Evolutionary conservation across 2,797 vertebrate species (phyloP), one percentile per base, ranked within the genome.

Genomic region (Acipenser ruthenus): DNA sequence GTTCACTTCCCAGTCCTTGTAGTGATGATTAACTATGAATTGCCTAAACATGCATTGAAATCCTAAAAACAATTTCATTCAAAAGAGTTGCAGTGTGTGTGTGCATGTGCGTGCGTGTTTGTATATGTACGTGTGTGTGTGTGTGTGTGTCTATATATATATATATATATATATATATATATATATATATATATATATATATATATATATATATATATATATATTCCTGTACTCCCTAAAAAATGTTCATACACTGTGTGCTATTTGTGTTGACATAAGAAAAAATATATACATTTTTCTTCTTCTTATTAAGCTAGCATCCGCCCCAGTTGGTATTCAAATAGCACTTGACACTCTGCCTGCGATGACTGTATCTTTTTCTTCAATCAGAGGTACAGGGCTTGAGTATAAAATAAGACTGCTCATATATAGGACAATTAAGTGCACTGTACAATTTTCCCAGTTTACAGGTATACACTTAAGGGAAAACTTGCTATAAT

Each of bases 361-460:
- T 93, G 81, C 87, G 82, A 86, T 89, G 78, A 80, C 85, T 87
- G 84, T 87, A 89, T 88, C 83, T 83, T 88, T 86, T 83, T 84
- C 88, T 77, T 85, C 90, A 91, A 92, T 92, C 86, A 81, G 86
- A 88, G 87, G 84, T 93, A 85, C 89, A 87, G 87, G 82, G 90
- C 89, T 90, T 90, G 90, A 94, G 92, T 94, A 91, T 92, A 91
- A 93, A 92, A 87, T 86, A 88, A 88, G 83, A 87, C 88, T 91
- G 87, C 91, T 92, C 89, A 90, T 88, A 91, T 89, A 90, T 90
- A 91, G 89, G 90, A 94, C 92, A 93, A 92, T 92, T 85, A 93
- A 93, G 88, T 97, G 95, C 95, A 97, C 95, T 95, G 93, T 95
- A 94, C 89, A 88, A 90, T 94, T 93, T 96, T 94, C 92, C 94